Evolutionary conservation across 2,888 invertebrate genomes (phyloP).

Genomic region (Ctena decussata): DNA sequence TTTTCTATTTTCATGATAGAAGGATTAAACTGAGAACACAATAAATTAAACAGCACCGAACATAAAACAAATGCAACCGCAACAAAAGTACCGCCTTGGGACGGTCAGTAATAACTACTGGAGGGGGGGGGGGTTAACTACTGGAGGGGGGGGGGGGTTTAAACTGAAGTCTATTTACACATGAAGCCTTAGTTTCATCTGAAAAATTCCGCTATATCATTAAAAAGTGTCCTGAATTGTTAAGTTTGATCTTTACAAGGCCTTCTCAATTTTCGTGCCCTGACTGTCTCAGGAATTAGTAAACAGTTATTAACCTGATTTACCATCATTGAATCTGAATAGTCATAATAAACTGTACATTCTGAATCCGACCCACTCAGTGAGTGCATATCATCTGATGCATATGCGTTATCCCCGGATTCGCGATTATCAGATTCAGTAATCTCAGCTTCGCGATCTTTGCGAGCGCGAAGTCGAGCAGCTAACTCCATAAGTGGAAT

Average conservation of each 20-base stretch:
- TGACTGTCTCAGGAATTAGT: background rate
- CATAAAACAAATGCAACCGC: too few relatives aligned
- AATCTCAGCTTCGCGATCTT: background rate
- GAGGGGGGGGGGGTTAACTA: too few relatives aligned
- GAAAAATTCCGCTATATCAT: background rate
- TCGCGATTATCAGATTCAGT: background rate
- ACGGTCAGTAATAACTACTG: too few relatives aligned
- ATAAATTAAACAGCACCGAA: too few relatives aligned
- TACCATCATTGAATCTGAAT: background rate
- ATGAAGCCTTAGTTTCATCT: background rate
- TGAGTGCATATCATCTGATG: background rate
- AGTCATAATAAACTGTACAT: background rate
- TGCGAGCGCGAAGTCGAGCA: background rate
- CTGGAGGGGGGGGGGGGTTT: too few relatives aligned
- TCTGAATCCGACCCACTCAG: background rate
- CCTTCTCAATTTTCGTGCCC: background rate
- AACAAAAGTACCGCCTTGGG: too few relatives aligned
- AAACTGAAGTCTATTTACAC: background rate
- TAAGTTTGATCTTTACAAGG: background rate
- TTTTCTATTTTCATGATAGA: too few relatives aligned
- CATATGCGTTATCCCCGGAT: background rate
- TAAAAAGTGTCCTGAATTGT: background rate
- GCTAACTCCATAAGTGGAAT: constrained; percentile 43
- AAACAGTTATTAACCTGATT: background rate
- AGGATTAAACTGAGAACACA: too few relatives aligned